Evolutionary conservation across 2,797 vertebrate genomes (phyloP), one percentile per base, ranked within the genome.

Genomic region (Nyctibius grandis): DNA sequence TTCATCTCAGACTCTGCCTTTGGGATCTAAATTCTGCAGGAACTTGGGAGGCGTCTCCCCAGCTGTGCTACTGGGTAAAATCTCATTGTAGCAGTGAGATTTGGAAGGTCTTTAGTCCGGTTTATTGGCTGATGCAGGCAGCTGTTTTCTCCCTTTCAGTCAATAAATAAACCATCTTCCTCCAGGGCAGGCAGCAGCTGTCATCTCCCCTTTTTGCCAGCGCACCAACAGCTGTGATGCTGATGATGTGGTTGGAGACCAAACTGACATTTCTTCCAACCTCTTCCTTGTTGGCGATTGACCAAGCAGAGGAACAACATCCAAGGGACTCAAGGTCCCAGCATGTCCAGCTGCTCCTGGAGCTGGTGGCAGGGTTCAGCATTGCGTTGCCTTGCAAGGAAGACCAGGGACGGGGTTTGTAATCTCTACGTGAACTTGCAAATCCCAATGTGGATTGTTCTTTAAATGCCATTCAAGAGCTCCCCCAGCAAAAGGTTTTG

Each of bases 121-220:
- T 54, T 69, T 44, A 7, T 7, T 3, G 15, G 51, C 68, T 45
- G 63, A 44, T 65, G 67, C 42, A 9, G 79, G 77, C 68, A 88
- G 88, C 73, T 85, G 64, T 26, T 88, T 48, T 28, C 56, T 84
- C 47, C 78, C 54, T 36, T 47, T 67, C 15, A 4, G 56, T 22
- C 85, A 29, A 5, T 4, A 5, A 76, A 75, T n/a, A 59, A 63
- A 48, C 51, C 40, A 14, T 42, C 76, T 40, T 9, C 21, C 14
- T 48, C 31, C 75, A 21, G 85, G 88, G 90, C 88, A 82, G 74
- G 6, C 63, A 65, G 59, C 93, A 88, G 91, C 93, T 94, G 86
- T 22, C 90, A 26, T 44, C 40, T 54, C 44, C 91, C 64, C 50
- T 53, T 75, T 73, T 11, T 48, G 5, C 76, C 11, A 5, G 88